These are phyloP conservation scores for Endotricha flammealis DNA, from an alignment of 2,888 invertebrate species.

Conservation along the genomic window DNA sequence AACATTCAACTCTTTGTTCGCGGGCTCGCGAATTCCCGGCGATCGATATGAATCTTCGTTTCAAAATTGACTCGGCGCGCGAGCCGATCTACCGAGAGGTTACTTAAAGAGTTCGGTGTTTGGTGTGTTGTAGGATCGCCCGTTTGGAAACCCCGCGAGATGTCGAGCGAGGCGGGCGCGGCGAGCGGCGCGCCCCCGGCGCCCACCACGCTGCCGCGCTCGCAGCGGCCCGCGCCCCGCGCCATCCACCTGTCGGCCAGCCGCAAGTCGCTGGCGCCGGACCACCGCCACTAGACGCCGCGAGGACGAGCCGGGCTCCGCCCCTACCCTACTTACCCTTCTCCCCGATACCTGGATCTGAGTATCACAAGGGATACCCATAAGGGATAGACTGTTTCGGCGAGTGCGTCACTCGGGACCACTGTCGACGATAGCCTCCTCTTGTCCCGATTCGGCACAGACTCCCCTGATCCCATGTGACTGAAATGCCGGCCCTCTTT, in stretches of 20 bases:
- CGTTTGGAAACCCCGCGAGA: slow-evolving; percentile 98
- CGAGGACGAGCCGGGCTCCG: slow-evolving; percentile 17
- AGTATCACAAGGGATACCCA: too few relatives aligned
- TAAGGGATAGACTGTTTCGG: neutral
- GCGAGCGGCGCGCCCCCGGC: slow-evolving; percentile 35
- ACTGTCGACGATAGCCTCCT: neutral
- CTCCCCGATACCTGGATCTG: neutral
- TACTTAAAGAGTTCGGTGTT: slow-evolving; percentile 76
- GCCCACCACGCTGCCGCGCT: slow-evolving; percentile 67
- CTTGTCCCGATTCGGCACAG: slow-evolving; percentile 3
- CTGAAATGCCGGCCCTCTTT: slow-evolving; percentile 3
- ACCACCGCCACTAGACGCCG: slow-evolving; percentile 59
- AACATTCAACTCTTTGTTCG: slow-evolving; percentile 78
- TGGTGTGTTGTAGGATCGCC: slow-evolving; percentile 94
- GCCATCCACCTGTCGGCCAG: slow-evolving; percentile 69
- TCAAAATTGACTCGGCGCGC: slow-evolving; percentile 46
- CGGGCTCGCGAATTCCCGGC: slow-evolving; percentile 54
- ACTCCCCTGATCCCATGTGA: slow-evolving; percentile 1
- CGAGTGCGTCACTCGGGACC: neutral
- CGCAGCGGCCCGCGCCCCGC: slow-evolving; percentile 66
- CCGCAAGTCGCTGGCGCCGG: slow-evolving; percentile 75
- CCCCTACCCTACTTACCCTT: neutral
- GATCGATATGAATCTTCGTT: slow-evolving; percentile 46
- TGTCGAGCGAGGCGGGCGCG: slow-evolving; percentile 76
- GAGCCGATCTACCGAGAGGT: slow-evolving; percentile 36